Percentiles rank a stretch among this genome's conserved stretches.
These are phyloP conservation scores for Proctacanthus coquilletti DNA, from an alignment of 1,140 invertebrate species.

Conservation along the genomic window DNA sequence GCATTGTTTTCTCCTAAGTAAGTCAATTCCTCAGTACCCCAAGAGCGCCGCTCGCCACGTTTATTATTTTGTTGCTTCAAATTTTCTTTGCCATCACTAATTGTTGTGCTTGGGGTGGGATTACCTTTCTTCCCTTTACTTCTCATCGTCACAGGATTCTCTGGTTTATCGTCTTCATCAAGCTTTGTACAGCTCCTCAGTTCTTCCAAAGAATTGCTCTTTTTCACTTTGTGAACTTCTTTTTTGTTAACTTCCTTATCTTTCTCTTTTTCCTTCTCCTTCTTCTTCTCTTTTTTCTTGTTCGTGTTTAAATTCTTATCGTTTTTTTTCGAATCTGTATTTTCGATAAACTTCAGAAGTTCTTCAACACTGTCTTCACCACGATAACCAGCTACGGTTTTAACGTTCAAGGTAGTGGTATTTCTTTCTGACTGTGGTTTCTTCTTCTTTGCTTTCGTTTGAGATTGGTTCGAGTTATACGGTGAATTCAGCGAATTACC, in stretches of 20 bases:
- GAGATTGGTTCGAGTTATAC: slow-evolving; percentile 16
- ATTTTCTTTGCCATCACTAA: slow-evolving; percentile 1
- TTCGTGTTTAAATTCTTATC: slow-evolving; percentile 7
- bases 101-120: slow-evolving; percentile 18
- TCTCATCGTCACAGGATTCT: slow-evolving; percentile 28
- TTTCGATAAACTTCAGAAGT: slow-evolving; percentile 34
- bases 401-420: slow-evolving; percentile 37
- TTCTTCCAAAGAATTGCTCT: slow-evolving; percentile 50
- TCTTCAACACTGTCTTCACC: slow-evolving; percentile 37
- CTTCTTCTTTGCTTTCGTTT: slow-evolving; percentile 23
- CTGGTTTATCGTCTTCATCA: slow-evolving; percentile 29
- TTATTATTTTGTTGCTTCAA: slow-evolving; percentile 2
- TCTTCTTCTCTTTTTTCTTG: slow-evolving; percentile 20
- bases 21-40: slow-evolving; percentile 41
- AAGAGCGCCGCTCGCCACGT: slow-evolving; percentile 38
- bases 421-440: slow-evolving; percentile 32
- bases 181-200: slow-evolving; percentile 32
- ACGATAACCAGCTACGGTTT: slow-evolving; percentile 39
- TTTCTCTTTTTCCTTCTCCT: slow-evolving; percentile 16
- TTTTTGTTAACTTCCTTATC: not conserved
- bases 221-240: slow-evolving; percentile 32
- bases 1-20: slow-evolving; percentile 16
- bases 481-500: slow-evolving; percentile 29
- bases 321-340: slow-evolving; percentile 5
- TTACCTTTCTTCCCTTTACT: slow-evolving; percentile 20